These are phyloP conservation scores for Papilio dardanus DNA, from an alignment of 1,140 invertebrate genomes.

Conservation along the genomic window DNA sequence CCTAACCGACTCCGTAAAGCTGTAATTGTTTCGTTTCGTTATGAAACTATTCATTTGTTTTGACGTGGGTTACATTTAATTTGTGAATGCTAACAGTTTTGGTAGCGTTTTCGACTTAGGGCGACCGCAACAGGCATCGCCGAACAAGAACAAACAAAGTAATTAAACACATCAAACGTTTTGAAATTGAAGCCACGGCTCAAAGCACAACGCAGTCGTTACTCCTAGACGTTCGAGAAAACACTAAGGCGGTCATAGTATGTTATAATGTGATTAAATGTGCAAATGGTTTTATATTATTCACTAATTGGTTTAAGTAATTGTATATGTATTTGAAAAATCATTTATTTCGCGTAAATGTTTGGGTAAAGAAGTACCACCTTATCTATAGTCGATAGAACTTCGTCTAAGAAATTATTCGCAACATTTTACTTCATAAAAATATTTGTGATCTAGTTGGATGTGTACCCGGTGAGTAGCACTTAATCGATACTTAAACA, in stretches of 20 bases:
- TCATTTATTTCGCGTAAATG: too few species aligned
- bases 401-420: too few species aligned
- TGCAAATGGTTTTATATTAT: too few species aligned
- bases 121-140: constrained; percentile 73
- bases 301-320: too few species aligned
- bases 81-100: constrained; percentile 75
- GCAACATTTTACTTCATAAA: too few species aligned
- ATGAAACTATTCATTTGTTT: constrained; percentile 74
- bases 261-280: too few species aligned
- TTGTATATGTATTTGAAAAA: too few species aligned
- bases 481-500: constrained; percentile 35
- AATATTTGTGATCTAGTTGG: constrained; percentile 36
- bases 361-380: too few species aligned
- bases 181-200: constrained; percentile 73
- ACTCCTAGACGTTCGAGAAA: constrained; percentile 31
- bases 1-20: constrained; percentile 41
- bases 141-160: constrained; percentile 81
- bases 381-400: too few species aligned
- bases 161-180: constrained; percentile 81
- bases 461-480: constrained; percentile 31
- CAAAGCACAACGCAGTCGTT: constrained; percentile 54
- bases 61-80: constrained; percentile 80
- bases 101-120: constrained; percentile 74
- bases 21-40: constrained; percentile 73
- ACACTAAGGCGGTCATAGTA: too few species aligned